phyloP scores from a whole-genome alignment of 2,797 vertebrate species.

The Hoplostethus mediterraneus region DNA sequence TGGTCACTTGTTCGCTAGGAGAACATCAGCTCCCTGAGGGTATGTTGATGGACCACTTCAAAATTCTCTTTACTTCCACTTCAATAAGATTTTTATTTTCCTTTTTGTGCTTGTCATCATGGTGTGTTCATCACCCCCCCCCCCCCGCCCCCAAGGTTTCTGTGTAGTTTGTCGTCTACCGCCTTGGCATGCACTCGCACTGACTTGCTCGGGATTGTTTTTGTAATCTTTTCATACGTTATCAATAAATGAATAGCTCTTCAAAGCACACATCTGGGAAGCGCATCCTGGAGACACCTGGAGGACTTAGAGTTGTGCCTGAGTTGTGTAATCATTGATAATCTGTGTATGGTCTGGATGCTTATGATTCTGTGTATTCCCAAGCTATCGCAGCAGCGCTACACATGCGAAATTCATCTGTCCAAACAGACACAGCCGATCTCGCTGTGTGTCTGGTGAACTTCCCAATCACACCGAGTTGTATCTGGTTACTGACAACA shows the following conservation, averaged over 20 bases:
- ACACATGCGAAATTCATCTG: conserved; percentile 9
- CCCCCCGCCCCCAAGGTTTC: neutral
- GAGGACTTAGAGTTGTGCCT: conserved; percentile 20
- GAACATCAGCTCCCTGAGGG: conserved; percentile 4
- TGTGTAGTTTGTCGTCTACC: neutral
- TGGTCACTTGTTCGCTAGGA: conserved; percentile 5
- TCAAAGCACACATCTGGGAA: conserved; percentile 18
- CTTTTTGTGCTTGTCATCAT: neutral
- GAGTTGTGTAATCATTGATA: conserved; percentile 28
- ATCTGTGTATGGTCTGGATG: conserved; percentile 26
- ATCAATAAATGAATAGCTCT: neutral
- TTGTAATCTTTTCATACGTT: neutral
- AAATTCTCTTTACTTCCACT: conserved; percentile 5
- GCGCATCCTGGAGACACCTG: conserved; percentile 16
- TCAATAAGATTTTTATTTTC: conserved; percentile 8
- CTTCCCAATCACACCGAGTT: conserved; percentile 14
- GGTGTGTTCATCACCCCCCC: conserved; percentile 2
- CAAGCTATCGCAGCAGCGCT: conserved; percentile 6
- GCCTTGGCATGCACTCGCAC: neutral
- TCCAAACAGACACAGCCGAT: conserved; percentile 19
- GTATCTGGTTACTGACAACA: conserved; percentile 8
- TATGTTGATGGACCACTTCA: neutral
- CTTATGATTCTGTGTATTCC: conserved; percentile 3
- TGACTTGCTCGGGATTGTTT: neutral
- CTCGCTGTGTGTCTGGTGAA: conserved; percentile 8